Conservation (phyloP, 2,888 invertebrate genomes). For the Linyphia triangularis region DNA sequence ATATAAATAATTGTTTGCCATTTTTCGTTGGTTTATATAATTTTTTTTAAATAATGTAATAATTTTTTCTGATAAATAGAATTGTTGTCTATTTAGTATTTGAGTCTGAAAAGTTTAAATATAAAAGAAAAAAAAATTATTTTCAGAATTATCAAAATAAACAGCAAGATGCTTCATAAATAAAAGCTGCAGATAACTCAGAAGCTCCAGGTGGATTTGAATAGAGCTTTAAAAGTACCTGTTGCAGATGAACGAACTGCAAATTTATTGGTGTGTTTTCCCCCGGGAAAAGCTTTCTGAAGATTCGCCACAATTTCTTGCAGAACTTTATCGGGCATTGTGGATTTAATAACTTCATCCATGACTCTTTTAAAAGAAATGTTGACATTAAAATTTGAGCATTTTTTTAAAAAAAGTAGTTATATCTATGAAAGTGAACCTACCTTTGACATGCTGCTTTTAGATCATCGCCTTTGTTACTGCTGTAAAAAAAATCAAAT, state of each 20-base stretch:
- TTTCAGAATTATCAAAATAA: neutral
- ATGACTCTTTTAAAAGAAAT: slow-evolving; percentile 4
- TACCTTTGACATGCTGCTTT: slow-evolving; percentile 49
- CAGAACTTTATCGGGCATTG: neutral
- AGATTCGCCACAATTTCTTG: neutral
- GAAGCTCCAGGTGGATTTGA: neutral
- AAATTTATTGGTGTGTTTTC: neutral
- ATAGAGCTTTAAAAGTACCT: neutral
- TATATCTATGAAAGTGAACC: neutral
- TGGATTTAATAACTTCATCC: neutral
- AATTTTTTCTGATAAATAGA: no score
- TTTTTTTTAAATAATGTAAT: no score
- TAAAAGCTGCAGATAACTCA: neutral
- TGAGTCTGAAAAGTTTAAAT: no score
- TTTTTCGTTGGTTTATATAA: no score
- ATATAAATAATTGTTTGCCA: no score
- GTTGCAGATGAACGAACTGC: slow-evolving; percentile 52
- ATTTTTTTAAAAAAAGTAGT: neutral
- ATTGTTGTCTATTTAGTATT: no score
- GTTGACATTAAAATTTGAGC: neutral
- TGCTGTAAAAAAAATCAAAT: slow-evolving; percentile 1
- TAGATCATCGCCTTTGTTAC: slow-evolving; percentile 33
- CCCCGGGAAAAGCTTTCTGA: neutral
- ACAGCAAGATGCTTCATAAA: neutral
- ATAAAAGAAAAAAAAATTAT: neutral